These are phyloP conservation scores for Galeruca laticollis DNA, from an alignment of 2,888 invertebrate genomes.

Conservation along the genomic window DNA sequence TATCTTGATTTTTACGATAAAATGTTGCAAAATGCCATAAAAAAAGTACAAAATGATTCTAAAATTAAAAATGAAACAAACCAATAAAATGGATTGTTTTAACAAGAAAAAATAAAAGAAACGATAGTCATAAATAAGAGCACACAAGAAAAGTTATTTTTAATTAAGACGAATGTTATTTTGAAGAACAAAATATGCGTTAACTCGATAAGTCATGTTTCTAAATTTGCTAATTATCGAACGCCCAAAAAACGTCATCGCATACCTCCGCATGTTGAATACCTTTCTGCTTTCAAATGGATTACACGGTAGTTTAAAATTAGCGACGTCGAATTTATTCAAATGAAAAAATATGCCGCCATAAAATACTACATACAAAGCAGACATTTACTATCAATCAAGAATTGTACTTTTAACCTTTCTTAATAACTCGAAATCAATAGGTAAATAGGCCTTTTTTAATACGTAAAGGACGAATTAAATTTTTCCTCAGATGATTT, in stretches of 20 bases:
- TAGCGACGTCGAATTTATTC: not conserved
- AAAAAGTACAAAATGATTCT: too few relatives aligned
- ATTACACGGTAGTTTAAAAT: conserved; percentile 15
- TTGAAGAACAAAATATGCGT: conserved; percentile 15
- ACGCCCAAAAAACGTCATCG: conserved; percentile 23
- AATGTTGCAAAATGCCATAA: too few relatives aligned
- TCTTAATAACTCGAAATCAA: too few relatives aligned
- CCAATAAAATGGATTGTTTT: not conserved
- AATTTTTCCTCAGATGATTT: too few relatives aligned
- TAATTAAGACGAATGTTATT: conserved; percentile 23
- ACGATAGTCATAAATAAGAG: not conserved
- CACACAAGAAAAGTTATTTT: not conserved
- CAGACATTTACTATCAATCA: too few relatives aligned
- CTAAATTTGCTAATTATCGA: conserved; percentile 29
- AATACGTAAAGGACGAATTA: too few relatives aligned
- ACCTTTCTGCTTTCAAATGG: conserved; percentile 12
- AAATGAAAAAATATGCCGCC: conserved; percentile 4
- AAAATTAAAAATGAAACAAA: not conserved
- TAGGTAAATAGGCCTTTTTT: too few relatives aligned
- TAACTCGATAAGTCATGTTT: conserved; percentile 19
- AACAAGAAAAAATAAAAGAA: not conserved
- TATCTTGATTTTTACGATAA: too few relatives aligned
- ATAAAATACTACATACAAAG: not conserved
- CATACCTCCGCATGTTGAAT: conserved; percentile 13
- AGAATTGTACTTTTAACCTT: too few relatives aligned